These are phyloP conservation scores for Pseudopleuronectes americanus DNA, from an alignment of 2,797 vertebrate species.

Conservation along the genomic window DNA sequence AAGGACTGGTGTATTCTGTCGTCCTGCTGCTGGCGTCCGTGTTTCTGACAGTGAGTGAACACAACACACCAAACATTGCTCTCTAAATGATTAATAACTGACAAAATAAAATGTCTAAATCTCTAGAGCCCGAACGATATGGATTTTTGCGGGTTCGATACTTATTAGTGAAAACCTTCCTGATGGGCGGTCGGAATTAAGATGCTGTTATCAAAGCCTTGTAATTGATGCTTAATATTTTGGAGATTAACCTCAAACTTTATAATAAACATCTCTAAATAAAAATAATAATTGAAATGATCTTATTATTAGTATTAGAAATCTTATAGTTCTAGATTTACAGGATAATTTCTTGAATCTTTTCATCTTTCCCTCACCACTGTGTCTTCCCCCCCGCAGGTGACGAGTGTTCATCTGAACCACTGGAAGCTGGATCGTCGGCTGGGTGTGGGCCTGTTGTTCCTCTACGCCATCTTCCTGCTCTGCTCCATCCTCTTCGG, in stretches of 20 bases:
- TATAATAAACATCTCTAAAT: too few relatives aligned
- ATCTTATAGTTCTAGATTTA: not conserved
- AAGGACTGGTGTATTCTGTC: constrained; percentile 87
- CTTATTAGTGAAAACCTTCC: too few relatives aligned
- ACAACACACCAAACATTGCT: not conserved
- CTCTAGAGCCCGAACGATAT: too few relatives aligned
- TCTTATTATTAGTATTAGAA: not conserved
- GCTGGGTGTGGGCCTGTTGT: constrained; percentile 81
- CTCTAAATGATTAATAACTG: too few relatives aligned
- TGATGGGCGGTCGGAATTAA: too few relatives aligned
- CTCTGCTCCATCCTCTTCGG: constrained; percentile 86
- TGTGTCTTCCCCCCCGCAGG: constrained; percentile 60
- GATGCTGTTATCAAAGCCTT: too few relatives aligned
- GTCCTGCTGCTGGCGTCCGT: constrained; percentile 86
- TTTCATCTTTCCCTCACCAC: not conserved
- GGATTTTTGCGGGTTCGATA: too few relatives aligned
- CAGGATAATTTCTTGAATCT: not conserved
- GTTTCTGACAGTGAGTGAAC: constrained; percentile 83
- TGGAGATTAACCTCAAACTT: too few relatives aligned
- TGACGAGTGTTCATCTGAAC: constrained; percentile 84
- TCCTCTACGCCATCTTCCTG: constrained; percentile 86
- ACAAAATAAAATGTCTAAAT: too few relatives aligned
- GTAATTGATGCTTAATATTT: too few relatives aligned
- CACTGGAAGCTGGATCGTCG: constrained; percentile 85
- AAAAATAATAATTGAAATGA: too few relatives aligned